Evolutionary conservation across 1,140 invertebrate genomes (phyloP).

Genomic region (Melitaea cinxia): DNA sequence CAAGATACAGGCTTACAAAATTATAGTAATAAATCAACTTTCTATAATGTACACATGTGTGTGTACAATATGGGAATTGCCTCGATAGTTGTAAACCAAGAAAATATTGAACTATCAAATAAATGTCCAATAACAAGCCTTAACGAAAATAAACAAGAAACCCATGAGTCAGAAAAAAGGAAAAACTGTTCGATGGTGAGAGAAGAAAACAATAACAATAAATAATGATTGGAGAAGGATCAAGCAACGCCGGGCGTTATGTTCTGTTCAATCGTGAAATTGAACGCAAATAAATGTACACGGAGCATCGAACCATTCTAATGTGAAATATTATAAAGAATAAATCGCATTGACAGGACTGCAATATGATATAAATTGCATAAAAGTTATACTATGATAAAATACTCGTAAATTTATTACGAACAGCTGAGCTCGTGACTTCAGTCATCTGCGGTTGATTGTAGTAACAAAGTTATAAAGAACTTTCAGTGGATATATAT

Average conservation of each 20-base stretch:
- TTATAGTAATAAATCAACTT: too few relatives aligned
- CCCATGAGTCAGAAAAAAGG: slow-evolving; percentile 36
- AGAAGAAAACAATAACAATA: slow-evolving; percentile 66
- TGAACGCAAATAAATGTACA: slow-evolving; percentile 26
- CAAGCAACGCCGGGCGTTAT: slow-evolving; percentile 16
- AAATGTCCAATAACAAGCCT: slow-evolving; percentile 66
- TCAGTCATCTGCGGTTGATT: too few relatives aligned
- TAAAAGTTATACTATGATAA: not conserved
- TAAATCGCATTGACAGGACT: not conserved
- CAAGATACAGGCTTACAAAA: too few relatives aligned
- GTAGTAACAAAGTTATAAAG: too few relatives aligned
- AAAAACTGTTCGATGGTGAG: slow-evolving; percentile 41
- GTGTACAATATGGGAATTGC: too few relatives aligned
- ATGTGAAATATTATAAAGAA: slow-evolving; percentile 1
- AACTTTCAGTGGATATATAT: too few relatives aligned
- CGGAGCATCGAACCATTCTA: not conserved
- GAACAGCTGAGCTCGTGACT: not conserved
- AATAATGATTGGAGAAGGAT: slow-evolving; percentile 59
- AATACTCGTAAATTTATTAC: not conserved
- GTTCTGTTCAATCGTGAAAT: slow-evolving; percentile 33
- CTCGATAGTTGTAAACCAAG: slow-evolving; percentile 2
- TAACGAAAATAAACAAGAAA: slow-evolving; percentile 69
- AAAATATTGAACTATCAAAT: slow-evolving; percentile 30
- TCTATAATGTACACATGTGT: too few relatives aligned
- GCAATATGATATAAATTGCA: not conserved